Percentiles rank a stretch among this genome's conserved stretches.
phyloP scores from a whole-genome alignment of 2,888 invertebrate species.

The Copidosoma aretas region DNA sequence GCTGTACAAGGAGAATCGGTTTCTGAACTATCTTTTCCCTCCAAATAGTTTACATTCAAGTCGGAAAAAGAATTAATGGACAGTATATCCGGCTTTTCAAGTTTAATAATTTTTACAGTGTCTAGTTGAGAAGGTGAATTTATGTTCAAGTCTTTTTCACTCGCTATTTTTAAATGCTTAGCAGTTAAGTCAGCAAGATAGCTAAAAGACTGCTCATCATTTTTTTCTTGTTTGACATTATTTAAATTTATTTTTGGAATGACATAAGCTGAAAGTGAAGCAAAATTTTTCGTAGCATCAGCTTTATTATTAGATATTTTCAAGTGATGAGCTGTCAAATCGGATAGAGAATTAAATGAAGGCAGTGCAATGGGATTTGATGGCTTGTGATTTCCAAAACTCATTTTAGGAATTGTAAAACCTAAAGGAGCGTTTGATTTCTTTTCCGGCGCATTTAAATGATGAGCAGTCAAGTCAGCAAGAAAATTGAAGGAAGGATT shows the following conservation, averaged over 20 bases:
- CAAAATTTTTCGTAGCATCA: not conserved
- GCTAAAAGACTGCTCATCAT: conserved; percentile 14
- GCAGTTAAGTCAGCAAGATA: conserved; percentile 29
- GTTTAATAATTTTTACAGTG: conserved; percentile 7
- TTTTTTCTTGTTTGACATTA: not conserved
- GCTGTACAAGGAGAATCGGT: too few relatives aligned
- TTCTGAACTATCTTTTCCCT: not conserved
- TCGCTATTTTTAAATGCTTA: conserved; percentile 31
- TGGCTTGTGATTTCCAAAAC: conserved; percentile 26
- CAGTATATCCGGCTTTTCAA: conserved; percentile 21
- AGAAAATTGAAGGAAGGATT: conserved; percentile 48
- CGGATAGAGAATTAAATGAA: conserved; percentile 25
- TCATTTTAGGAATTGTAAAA: conserved; percentile 40
- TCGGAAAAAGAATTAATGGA: conserved; percentile 46
- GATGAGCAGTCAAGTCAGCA: conserved; percentile 54
- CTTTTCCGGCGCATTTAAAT: conserved; percentile 46
- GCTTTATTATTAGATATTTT: conserved; percentile 25
- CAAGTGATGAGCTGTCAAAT: conserved; percentile 33
- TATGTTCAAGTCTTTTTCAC: not conserved
- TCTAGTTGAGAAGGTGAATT: conserved; percentile 1
- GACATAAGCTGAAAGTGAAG: conserved; percentile 3
- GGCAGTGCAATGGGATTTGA: not conserved
- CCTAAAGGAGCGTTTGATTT: conserved; percentile 24
- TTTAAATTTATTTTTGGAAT: conserved; percentile 18
- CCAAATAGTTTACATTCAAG: not conserved